Base-by-base conservation (phyloP, 2,888 invertebrate genomes). In the Gryllus longicercus region DNA sequence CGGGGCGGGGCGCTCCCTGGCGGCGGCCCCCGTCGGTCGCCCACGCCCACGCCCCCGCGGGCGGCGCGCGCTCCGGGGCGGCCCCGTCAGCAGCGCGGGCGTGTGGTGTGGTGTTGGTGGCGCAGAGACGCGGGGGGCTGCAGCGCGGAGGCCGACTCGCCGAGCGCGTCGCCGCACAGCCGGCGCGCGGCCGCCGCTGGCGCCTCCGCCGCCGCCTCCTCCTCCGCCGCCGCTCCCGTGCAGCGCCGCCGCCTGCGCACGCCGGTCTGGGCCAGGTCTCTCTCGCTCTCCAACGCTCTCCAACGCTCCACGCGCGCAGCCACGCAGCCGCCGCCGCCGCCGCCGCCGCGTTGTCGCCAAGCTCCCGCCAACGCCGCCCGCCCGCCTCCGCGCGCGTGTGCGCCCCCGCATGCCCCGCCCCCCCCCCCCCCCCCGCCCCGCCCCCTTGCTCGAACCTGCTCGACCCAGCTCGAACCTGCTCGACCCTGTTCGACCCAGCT, bases 401-500 rank as follows among this genome's bases (percentile, higher is more conserved):
- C 97, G 16, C 97, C 98, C 79, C 98, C 98, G 75, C 96, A 95
- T 82, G 98, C 94, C 75, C 95, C 85, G 97, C 97, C 87, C 97
- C 97, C 87, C 98, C 98, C 87, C 98, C 98, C 88, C 89, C 98
- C 83, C n/a, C n/a, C n/a, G n/a, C n/a, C n/a, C n/a, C n/a, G 96
- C 96, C 76, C 97, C 97, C 88, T 97, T 98, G 80, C 96, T 97
- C 86, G 97, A 97, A 80, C 97, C 97, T 87, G 96, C 97, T 63
- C 16, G 63, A 63, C n/a, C 63, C 63, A 63, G 63, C 63, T 63
- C 16, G 63, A 63, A 63, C n/a, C 38, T 38, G 38, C 38, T 38
- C 38, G 38, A 38, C 38, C 38, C 38, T 38, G 38, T 38, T 38
- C 38, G 38, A 38, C 38, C 38, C 38, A 38, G 38, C 38, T 38